Evolutionary conservation across 2,797 vertebrate species (phyloP).

Genomic region (Garrulus glandarius): DNA sequence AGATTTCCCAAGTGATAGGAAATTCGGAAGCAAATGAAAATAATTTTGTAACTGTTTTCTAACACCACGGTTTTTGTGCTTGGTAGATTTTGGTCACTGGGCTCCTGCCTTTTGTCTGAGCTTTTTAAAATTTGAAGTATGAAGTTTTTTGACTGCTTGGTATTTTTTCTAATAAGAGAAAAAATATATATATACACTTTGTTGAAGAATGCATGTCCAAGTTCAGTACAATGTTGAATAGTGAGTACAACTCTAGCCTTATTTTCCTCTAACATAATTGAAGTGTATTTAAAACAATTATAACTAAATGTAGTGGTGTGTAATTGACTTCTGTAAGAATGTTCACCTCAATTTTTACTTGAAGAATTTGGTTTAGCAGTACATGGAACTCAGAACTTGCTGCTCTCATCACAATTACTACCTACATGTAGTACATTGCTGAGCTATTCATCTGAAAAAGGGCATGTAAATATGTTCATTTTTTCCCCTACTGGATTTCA

Average conservation of each 20-base stretch:
- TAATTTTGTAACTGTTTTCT: background rate
- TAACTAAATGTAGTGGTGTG: background rate
- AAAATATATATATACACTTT: background rate
- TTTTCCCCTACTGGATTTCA: slow-evolving; percentile 26
- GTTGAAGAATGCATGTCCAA: background rate
- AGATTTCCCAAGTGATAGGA: background rate
- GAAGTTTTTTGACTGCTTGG: background rate
- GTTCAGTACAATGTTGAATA: background rate
- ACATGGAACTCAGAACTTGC: slow-evolving; percentile 5
- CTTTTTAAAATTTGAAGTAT: background rate
- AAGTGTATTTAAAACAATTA: background rate
- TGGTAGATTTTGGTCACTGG: background rate
- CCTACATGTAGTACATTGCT: background rate
- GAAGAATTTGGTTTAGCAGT: background rate
- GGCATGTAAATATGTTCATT: slow-evolving; percentile 5
- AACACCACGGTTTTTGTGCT: background rate
- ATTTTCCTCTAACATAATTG: background rate
- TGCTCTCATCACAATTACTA: slow-evolving; percentile 12
- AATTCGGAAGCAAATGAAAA: background rate
- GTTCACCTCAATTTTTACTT: background rate
- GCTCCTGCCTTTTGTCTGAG: background rate
- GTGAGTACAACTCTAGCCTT: background rate
- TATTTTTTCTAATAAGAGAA: background rate
- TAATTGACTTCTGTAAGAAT: background rate
- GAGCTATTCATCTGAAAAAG: slow-evolving; percentile 40